These are phyloP conservation scores for Myathropa florea DNA, from an alignment of 2,888 invertebrate genomes.

Conservation along the genomic window DNA sequence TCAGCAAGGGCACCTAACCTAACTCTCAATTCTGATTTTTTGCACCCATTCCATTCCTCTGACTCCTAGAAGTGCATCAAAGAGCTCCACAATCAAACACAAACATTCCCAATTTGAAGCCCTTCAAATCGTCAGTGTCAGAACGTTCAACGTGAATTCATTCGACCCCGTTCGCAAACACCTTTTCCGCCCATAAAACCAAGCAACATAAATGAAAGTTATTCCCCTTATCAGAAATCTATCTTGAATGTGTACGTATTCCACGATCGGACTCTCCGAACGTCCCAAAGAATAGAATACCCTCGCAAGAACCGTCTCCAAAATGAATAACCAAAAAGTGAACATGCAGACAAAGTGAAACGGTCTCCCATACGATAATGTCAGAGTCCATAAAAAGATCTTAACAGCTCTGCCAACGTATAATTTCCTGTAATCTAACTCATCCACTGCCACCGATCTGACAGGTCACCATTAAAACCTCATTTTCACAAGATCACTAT, in stretches of 20 bases:
- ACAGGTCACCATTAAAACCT: slow-evolving; percentile 63
- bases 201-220: background rate
- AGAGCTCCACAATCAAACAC: background rate
- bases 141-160: background rate
- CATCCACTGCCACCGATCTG: slow-evolving; percentile 59
- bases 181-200: background rate
- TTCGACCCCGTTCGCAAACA: too few species aligned
- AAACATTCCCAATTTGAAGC: background rate
- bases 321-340: too few species aligned
- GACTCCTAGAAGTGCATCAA: background rate
- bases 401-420: slow-evolving; percentile 18
- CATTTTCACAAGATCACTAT: slow-evolving; percentile 67
- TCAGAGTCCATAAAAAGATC: slow-evolving; percentile 13
- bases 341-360: background rate
- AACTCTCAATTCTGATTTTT: too few species aligned
- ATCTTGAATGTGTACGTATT: background rate
- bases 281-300: background rate
- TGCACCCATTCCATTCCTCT: too few species aligned
- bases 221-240: background rate
- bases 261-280: background rate
- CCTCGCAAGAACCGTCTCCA: background rate
- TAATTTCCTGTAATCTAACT: slow-evolving; percentile 63
- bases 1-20: too few species aligned
- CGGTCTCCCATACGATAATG: background rate
- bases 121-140: background rate